phyloP scores from a whole-genome alignment of 2,888 invertebrate species.

The Drosophila subsilvestris region DNA sequence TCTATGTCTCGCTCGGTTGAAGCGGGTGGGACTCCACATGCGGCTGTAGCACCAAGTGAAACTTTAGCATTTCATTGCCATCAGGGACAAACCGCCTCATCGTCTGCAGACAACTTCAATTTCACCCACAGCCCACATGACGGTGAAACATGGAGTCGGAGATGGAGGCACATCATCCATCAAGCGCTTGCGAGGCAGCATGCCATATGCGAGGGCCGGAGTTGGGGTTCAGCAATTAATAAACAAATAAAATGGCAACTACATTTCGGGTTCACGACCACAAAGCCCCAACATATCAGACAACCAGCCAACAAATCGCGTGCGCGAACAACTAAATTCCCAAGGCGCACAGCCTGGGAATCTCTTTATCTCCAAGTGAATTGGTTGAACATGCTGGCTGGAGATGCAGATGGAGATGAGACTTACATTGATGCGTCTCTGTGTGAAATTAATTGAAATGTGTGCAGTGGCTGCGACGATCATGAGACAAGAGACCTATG shows the following conservation, averaged over 20 bases:
- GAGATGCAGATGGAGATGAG: slow-evolving; percentile 1
- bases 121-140: slow-evolving; percentile 75
- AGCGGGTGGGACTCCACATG: neutral
- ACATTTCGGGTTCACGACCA: slow-evolving; percentile 78
- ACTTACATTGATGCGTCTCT: slow-evolving; percentile 47
- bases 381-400: slow-evolving; percentile 7
- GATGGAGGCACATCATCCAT: slow-evolving; percentile 57
- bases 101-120: slow-evolving; percentile 46
- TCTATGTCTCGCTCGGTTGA: neutral
- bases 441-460: slow-evolving; percentile 64
- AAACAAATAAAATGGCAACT: slow-evolving; percentile 74
- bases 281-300: slow-evolving; percentile 31
- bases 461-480: slow-evolving; percentile 33
- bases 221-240: slow-evolving; percentile 63
- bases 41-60: slow-evolving; percentile 54
- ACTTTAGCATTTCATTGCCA: slow-evolving; percentile 69
- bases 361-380: slow-evolving; percentile 18
- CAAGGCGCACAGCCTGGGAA: slow-evolving; percentile 50
- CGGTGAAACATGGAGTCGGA: slow-evolving; percentile 19
- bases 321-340: slow-evolving; percentile 64
- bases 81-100: slow-evolving; percentile 12
- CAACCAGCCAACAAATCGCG: slow-evolving; percentile 51
- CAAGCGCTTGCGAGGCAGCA: slow-evolving; percentile 41
- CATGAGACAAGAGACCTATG: slow-evolving; percentile 25
- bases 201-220: slow-evolving; percentile 1